Conservation (phyloP, 2,888 invertebrate species). For the Drosophila austrosaltans region DNA sequence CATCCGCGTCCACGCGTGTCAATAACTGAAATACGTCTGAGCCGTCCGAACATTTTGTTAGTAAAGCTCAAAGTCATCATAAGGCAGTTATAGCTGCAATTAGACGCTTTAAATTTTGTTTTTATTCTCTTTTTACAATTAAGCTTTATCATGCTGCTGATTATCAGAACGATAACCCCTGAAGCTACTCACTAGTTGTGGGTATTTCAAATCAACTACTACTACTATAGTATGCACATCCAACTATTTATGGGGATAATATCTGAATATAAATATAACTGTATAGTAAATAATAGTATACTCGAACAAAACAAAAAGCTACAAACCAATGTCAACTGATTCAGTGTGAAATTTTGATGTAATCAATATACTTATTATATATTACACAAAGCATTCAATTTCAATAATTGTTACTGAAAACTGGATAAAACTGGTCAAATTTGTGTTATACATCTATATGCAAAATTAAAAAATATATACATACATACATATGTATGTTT, state of each 20-base stretch:
- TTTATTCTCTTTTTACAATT: constrained; percentile 28
- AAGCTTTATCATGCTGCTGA: constrained; percentile 44
- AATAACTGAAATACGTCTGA: constrained; percentile 67
- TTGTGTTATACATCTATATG: neutral
- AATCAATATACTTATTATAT: neutral
- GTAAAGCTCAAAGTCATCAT: constrained; percentile 37
- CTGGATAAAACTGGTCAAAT: neutral
- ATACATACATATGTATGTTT: no score
- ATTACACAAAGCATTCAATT: neutral
- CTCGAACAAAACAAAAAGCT: neutral
- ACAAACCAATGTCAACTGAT: neutral
- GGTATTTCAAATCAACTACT: neutral
- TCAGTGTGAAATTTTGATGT: neutral
- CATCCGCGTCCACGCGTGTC: constrained; percentile 53
- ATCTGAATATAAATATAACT: neutral
- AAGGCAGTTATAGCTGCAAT: constrained; percentile 59
- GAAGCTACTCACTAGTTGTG: constrained; percentile 23
- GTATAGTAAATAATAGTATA: neutral
- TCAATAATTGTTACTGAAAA: neutral
- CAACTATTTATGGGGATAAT: neutral
- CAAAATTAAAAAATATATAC: neutral
- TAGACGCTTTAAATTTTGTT: constrained; percentile 43
- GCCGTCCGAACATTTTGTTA: constrained; percentile 54
- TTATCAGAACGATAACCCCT: constrained; percentile 46
- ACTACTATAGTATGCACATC: neutral